Evolutionary conservation across 2,888 invertebrate species (phyloP), one percentile per base, ranked within the genome.

Genomic region (Neria commutata): DNA sequence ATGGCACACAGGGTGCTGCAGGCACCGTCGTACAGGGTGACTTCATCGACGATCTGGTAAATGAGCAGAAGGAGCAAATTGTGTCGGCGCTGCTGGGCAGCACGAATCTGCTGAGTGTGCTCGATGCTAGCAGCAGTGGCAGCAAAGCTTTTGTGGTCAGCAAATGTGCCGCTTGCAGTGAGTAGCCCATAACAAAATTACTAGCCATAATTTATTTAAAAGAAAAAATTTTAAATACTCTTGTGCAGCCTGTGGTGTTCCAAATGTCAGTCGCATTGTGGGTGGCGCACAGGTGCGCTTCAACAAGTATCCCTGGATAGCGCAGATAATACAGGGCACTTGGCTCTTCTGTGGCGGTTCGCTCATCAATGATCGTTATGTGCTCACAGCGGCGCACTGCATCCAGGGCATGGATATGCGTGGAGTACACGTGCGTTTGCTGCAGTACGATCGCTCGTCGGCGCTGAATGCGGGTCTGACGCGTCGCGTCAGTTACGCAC

Each of bases 241-340:
- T 11, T 29, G 29, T 2, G 5, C 61, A 81, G 81, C 72, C 64
- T 81, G 81, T 59, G 81, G 81, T 19, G 70, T 80, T 2, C 79
- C 77, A 25, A 81, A 80, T 60, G 66, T 73, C 40, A 77, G 80
- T 68, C 75, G 80, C 62, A 80, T 81, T 70, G 73, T 81, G 60
- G 81, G 81, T 58, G 81, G 81, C 34, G 68, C 67, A 37, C 67
- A 69, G 26, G 79, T 81, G 47, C 74, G 71, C 40, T 65, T 68
- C 56, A 80, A 81, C 62, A 81, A 81, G 63, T 80, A 79, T 64
- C 80, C 81, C 6, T 81, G 81, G 81, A 80, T 79, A 19, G 78
- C 75, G 0, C 81, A 81, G 61, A 66, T 81, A 48, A 53, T 77
- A 2, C 70, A 68, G 49, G 68, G 63, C 2, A 50, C 65, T 4